Conservation (phyloP, 2,113 vertebrate genomes). For the Motacilla alba region DNA sequence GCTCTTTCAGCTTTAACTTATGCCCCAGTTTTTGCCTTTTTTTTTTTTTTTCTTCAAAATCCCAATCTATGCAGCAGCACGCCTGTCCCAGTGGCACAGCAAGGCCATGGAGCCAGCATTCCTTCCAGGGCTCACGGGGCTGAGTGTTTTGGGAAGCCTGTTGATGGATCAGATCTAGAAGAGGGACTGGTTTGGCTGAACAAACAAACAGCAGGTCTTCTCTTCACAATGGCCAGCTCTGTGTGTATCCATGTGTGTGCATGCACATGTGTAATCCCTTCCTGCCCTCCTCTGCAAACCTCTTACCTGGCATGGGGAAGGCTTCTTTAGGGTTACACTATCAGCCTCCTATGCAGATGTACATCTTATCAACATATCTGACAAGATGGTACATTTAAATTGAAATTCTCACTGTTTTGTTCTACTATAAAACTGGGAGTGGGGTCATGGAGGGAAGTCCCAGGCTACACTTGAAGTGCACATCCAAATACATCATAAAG, state of each 20-base stretch:
- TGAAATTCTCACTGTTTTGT: neutral
- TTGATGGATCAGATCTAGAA: neutral
- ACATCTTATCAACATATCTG: neutral
- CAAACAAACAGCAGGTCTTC: neutral
- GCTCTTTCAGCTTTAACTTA: conserved; percentile 34
- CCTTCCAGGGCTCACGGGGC: neutral
- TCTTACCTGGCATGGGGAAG: neutral
- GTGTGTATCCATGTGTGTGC: neutral
- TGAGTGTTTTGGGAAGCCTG: neutral
- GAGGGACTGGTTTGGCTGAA: neutral
- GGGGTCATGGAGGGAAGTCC: neutral
- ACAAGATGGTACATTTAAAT: neutral
- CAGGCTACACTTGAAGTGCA: neutral
- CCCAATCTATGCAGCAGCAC: neutral
- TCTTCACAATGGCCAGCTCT: neutral
- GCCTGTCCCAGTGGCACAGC: neutral
- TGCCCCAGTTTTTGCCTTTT: neutral
- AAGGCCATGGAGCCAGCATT: neutral
- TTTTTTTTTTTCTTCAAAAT: neutral
- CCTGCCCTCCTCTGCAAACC: neutral
- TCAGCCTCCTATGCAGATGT: neutral
- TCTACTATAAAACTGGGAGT: neutral
- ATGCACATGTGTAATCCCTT: rapidly evolving
- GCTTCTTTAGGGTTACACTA: neutral
- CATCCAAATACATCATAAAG: neutral